Evolutionary conservation across 2,888 invertebrate genomes (phyloP), one percentile per base, ranked within the genome.

Genomic region (Dynastes hyllus): DNA sequence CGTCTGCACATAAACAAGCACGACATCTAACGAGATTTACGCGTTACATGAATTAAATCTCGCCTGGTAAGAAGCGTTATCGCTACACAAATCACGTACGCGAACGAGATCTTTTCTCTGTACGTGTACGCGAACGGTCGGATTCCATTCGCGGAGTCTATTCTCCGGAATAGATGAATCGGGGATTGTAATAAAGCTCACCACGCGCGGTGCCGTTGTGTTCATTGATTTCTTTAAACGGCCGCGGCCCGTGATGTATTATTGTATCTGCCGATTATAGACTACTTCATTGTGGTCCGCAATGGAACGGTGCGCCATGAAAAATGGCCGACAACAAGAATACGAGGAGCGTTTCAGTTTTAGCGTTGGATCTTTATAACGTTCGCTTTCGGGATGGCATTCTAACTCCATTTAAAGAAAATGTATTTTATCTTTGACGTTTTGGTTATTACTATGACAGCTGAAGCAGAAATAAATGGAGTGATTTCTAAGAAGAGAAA

Each of bases 11-110:
- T 61, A 61, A 61, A 61, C 61, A 61, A 61, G 9, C 61, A 29
- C 61, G 61, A 61, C 61, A 61, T 61, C 61, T 61, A 61, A 61
- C 61, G 29, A 61, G 61, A 61, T 61, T 61, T 61, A 61, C 61
- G 29, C 61, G 61, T 61, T 61, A 61, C 61, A 61, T 22, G 61
- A 61, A 61, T 61, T 61, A 61, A 61, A 61, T 61, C 61, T 61
- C 61, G 61, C 61, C 27, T 27, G 61, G 61, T 61, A 61, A 61
- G 61, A 29, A 6, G 61, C 61, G 29, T 27, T 61, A 61, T 61
- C 61, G 22, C 61, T 22, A 61, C 61, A 61, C 61, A 61, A 61
- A 61, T 61, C 61, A 61, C 61, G 61, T 61, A 61, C 55, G 55
- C 22, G 55, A 22, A 55, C 61, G 61, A 61, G 61, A 61, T 61